These are phyloP conservation scores for Chaetodon auriga DNA, from an alignment of 2,113 vertebrate species.

Conservation along the genomic window DNA sequence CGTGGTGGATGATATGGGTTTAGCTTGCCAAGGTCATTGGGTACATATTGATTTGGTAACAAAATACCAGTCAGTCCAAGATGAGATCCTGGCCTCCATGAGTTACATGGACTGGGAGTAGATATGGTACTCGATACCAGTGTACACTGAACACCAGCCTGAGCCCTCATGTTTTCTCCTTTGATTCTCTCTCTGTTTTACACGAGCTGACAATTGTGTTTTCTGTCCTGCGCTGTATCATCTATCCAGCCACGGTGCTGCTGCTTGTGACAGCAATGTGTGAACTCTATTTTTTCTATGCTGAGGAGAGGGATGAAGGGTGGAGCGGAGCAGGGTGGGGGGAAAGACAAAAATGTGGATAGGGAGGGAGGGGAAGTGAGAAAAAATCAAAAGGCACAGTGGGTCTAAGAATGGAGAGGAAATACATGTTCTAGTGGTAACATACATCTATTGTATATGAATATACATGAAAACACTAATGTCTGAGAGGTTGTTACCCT, in stretches of 20 bases:
- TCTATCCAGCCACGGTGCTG: conserved; percentile 39
- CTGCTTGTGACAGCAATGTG: conserved; percentile 51
- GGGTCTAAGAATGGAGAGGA: not conserved
- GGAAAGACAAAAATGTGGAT: not conserved
- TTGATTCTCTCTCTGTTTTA: conserved; percentile 42
- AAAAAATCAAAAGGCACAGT: conserved; percentile 12
- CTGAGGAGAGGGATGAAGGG: conserved; percentile 10
- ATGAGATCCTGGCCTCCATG: conserved; percentile 18
- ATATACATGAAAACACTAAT: not conserved
- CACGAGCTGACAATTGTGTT: conserved; percentile 57
- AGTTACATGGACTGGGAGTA: not conserved
- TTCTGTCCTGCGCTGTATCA: conserved; percentile 45
- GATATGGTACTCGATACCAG: conserved; percentile 7
- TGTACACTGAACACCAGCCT: conserved; percentile 13
- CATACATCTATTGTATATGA: not conserved
- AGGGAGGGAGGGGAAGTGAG: not conserved
- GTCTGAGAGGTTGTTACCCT: not conserved
- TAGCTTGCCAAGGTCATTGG: conserved; percentile 50
- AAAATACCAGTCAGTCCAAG: conserved; percentile 20
- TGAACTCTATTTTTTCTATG: conserved; percentile 32
- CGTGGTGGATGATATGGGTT: not conserved
- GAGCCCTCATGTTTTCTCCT: conserved; percentile 6
- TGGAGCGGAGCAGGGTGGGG: not conserved
- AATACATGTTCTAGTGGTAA: not conserved
- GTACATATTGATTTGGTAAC: conserved; percentile 45